phyloP scores from a whole-genome alignment of 2,113 vertebrate genomes.

The Hiodon alosoides region DNA sequence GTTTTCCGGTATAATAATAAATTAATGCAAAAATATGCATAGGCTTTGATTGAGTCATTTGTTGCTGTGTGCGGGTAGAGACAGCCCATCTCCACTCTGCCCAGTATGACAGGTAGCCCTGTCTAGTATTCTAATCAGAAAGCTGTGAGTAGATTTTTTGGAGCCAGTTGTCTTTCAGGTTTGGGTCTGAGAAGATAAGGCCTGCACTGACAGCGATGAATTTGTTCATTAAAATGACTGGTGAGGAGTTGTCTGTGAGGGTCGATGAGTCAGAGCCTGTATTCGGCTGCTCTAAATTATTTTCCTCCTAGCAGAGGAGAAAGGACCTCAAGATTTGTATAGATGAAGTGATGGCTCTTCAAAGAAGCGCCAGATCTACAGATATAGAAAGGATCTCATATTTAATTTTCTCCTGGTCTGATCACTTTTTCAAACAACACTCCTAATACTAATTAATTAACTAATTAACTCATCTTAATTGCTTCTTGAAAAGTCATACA shows the following conservation, averaged over 20 bases:
- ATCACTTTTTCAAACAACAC: constrained; percentile 2
- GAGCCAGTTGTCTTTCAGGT: constrained; percentile 13
- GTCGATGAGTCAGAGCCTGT: constrained; percentile 11
- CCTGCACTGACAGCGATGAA: constrained; percentile 13
- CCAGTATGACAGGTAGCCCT: not conserved
- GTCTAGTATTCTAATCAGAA: constrained; percentile 20
- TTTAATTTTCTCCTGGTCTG: not conserved
- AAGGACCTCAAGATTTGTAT: constrained; percentile 9
- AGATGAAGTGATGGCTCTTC: constrained; percentile 11
- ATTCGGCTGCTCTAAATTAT: constrained; percentile 14
- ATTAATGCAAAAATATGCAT: constrained; percentile 39
- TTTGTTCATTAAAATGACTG: constrained; percentile 5
- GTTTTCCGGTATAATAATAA: constrained; percentile 14
- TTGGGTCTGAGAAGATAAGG: constrained; percentile 18
- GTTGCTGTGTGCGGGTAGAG: constrained; percentile 18
- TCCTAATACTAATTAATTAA: not conserved
- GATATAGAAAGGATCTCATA: not conserved
- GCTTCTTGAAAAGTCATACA: too few species aligned
- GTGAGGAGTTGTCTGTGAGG: not conserved
- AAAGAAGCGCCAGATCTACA: not conserved
- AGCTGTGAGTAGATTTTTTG: constrained; percentile 20
- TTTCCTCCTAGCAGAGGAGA: constrained; percentile 11
- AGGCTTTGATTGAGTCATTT: constrained; percentile 7
- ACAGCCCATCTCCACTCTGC: constrained; percentile 4
- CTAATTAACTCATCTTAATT: not conserved